Conservation (phyloP, 2,113 vertebrate genomes). For the Narcine bancroftii region DNA sequence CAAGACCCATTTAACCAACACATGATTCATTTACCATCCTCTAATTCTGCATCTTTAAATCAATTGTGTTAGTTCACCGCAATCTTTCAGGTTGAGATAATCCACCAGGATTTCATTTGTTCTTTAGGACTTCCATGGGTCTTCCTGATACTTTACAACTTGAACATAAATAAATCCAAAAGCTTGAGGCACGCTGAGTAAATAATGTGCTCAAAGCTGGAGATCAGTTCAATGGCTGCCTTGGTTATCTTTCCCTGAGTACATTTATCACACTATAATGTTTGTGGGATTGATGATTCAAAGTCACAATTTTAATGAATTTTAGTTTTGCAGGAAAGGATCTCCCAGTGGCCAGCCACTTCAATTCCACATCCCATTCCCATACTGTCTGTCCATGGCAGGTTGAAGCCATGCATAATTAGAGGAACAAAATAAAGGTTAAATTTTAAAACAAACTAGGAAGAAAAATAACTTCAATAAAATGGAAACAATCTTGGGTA, state of each 20-base stretch:
- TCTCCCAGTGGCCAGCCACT: too few species aligned
- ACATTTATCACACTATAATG: neutral
- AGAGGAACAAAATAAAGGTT: neutral
- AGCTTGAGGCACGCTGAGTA: neutral
- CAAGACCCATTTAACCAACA: neutral
- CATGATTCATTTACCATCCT: neutral
- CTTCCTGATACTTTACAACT: too few species aligned
- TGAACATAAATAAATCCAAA: too few species aligned
- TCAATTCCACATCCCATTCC: too few species aligned
- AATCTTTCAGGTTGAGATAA: too few species aligned
- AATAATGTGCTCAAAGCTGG: neutral
- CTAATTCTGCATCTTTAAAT: too few species aligned
- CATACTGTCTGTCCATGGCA: too few species aligned
- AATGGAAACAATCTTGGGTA: neutral
- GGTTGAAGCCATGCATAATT: too few species aligned
- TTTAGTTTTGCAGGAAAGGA: neutral
- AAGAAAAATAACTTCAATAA: neutral
- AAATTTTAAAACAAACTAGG: neutral
- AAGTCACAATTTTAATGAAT: neutral
- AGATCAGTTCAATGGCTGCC: neutral
- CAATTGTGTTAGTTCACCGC: too few species aligned
- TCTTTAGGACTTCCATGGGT: too few species aligned
- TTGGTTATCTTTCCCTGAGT: neutral
- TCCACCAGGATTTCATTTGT: too few species aligned
- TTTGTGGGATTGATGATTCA: neutral